phyloP scores from a whole-genome alignment of 2,113 vertebrate genomes.

The Boulengeromyrus knoepffleri region DNA sequence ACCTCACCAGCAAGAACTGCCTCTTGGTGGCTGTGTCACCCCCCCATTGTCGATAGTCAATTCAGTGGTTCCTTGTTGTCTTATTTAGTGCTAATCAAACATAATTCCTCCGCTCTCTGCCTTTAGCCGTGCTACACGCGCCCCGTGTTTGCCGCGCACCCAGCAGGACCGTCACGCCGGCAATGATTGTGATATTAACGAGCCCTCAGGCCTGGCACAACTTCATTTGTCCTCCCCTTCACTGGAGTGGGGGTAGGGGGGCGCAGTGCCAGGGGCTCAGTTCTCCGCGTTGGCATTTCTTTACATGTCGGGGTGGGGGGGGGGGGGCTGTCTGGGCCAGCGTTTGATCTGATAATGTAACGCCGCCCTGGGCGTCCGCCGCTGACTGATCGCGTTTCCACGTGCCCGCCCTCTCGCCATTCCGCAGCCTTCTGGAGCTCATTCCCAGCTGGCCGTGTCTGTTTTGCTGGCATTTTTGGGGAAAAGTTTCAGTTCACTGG shows the following conservation, averaged over 20 bases:
- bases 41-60: constrained; percentile 50
- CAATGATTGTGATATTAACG: constrained; percentile 69
- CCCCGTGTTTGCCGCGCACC: constrained; percentile 47
- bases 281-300: neutral
- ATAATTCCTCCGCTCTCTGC: constrained; percentile 53
- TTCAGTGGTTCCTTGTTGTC: constrained; percentile 53
- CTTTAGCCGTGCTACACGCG: constrained; percentile 56
- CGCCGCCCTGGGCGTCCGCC: neutral
- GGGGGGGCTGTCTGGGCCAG: neutral
- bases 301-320: neutral
- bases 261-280: neutral
- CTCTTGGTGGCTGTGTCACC: neutral
- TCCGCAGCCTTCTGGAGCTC: neutral
- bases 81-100: constrained; percentile 68
- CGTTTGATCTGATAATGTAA: neutral
- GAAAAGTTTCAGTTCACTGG: neutral
- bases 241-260: neutral
- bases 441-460: neutral
- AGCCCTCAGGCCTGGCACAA: constrained; percentile 47
- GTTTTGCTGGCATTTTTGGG: neutral
- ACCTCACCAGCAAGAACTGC: neutral
- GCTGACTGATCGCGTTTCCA: neutral
- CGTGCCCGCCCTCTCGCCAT: neutral
- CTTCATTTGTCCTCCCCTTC: constrained; percentile 58
- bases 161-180: constrained; percentile 48